Conservation (phyloP, 2,113 vertebrate genomes). For the Vidua chalybeata region DNA sequence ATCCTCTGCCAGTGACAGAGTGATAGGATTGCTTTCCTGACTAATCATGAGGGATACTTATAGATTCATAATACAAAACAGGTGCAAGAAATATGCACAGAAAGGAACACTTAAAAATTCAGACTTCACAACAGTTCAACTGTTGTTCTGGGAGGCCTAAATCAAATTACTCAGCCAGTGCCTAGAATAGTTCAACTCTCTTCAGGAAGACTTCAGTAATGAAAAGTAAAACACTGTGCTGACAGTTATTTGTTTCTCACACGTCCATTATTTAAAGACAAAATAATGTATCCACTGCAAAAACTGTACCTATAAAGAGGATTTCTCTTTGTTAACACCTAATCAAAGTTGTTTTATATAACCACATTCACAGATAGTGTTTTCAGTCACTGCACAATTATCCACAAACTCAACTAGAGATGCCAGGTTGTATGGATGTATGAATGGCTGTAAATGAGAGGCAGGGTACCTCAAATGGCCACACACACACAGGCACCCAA, state of each 20-base stretch:
- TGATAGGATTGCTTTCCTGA: conserved; percentile 48
- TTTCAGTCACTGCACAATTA: not conserved
- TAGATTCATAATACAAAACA: conserved; percentile 69
- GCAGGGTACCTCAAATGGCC: not conserved
- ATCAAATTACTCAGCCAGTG: not conserved
- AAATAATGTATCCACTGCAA: not conserved
- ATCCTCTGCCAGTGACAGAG: conserved; percentile 52
- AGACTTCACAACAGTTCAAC: not conserved
- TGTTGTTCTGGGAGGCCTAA: conserved; percentile 20
- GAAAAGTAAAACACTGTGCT: not conserved
- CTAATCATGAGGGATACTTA: conserved; percentile 47
- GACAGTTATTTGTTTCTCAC: not conserved
- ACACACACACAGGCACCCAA: not conserved
- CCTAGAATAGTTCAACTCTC: not conserved
- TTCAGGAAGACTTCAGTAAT: not conserved
- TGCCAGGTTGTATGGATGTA: not conserved
- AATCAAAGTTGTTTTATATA: not conserved
- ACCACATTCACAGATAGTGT: rapidly evolving
- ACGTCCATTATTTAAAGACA: not conserved
- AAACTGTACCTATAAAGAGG: not conserved
- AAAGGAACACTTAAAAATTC: not conserved
- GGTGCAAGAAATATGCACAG: conserved; percentile 56
- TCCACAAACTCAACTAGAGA: not conserved
- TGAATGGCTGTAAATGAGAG: not conserved
- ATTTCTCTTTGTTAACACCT: not conserved